Percentiles rank a stretch among this genome's conserved stretches.
Conservation (phyloP, 2,113 vertebrate genomes). For the Panthera tigris region DNA sequence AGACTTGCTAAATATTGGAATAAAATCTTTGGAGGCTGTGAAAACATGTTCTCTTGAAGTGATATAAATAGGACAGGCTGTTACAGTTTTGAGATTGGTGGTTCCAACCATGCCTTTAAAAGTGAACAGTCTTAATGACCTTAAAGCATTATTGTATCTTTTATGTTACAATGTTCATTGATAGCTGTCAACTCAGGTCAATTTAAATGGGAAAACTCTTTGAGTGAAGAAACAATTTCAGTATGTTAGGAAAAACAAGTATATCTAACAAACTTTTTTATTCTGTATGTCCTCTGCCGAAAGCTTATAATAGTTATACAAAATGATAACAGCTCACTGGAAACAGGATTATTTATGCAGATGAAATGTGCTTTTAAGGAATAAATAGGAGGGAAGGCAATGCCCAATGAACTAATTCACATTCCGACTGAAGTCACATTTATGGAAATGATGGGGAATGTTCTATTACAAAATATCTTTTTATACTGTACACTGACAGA, state of each 20-base stretch:
- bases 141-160: neutral
- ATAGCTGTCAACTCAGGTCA: neutral
- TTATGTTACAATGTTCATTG: neutral
- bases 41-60: neutral
- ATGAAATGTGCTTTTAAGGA: conserved; percentile 2
- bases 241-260: neutral
- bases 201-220: neutral
- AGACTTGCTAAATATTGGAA: neutral
- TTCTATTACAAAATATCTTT: neutral
- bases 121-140: neutral
- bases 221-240: conserved; percentile 1
- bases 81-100: neutral
- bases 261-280: neutral
- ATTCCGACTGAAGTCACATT: neutral
- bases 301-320: neutral
- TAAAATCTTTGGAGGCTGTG: neutral
- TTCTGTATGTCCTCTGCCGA: neutral
- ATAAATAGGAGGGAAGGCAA: neutral
- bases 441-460: neutral
- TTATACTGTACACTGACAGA: neutral
- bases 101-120: neutral
- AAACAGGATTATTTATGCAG: neutral
- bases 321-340: neutral
- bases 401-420: neutral
- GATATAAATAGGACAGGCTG: neutral